phyloP scores from a whole-genome alignment of 2,797 vertebrate species.

The Okamejei kenojei region DNA sequence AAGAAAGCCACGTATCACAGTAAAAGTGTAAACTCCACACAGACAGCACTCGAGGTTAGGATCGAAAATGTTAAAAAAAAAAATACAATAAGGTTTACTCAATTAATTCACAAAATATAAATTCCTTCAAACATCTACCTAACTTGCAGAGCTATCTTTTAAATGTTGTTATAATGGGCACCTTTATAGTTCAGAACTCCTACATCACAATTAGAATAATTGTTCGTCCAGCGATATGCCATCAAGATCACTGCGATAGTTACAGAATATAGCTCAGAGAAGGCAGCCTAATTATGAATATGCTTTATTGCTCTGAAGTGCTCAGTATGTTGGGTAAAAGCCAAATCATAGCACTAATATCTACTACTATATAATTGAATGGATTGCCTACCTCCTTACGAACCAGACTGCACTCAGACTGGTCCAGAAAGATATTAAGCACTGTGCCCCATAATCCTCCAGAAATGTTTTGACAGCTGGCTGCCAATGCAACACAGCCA shows the following conservation, averaged over 20 bases:
- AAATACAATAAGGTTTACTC: too few species aligned
- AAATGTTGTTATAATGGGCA: neutral
- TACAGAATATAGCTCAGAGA: neutral
- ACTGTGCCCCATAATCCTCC: constrained; percentile 92
- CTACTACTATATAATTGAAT: neutral
- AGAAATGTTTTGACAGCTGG: constrained; percentile 93
- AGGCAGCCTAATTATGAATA: neutral
- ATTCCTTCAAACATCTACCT: too few species aligned
- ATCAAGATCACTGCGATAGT: neutral
- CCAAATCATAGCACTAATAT: neutral
- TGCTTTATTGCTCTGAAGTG: too few species aligned
- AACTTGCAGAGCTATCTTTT: too few species aligned
- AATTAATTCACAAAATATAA: too few species aligned
- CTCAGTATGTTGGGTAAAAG: neutral
- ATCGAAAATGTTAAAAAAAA: too few species aligned
- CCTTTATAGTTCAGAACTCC: neutral
- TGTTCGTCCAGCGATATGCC: neutral
- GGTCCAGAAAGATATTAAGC: constrained; percentile 88
- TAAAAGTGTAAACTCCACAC: too few species aligned
- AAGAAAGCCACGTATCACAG: too few species aligned
- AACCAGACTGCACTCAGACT: constrained; percentile 87
- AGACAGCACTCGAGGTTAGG: too few species aligned
- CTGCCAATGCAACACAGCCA: constrained; percentile 76
- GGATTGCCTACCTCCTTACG: constrained; percentile 76
- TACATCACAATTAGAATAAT: neutral